These are phyloP conservation scores for Drosophila aldrichi DNA, from an alignment of 2,888 invertebrate genomes.

Conservation along the genomic window DNA sequence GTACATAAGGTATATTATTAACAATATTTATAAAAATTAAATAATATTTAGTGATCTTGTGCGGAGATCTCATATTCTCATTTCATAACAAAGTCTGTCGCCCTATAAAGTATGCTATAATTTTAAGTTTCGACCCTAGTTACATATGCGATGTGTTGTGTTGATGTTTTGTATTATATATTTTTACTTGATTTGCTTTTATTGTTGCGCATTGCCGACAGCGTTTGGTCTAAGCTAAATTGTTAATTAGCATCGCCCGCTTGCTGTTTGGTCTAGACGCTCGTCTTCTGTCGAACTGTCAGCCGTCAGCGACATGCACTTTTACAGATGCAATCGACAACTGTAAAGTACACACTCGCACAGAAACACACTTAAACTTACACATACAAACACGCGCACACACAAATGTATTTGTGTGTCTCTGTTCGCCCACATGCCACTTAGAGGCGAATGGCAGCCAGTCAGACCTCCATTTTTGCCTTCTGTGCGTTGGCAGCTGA, in stretches of 20 bases:
- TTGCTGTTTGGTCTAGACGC: conserved; percentile 22
- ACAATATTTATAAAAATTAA: neutral
- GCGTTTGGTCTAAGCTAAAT: conserved; percentile 15
- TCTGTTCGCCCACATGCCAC: conserved; percentile 8
- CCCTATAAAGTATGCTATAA: conserved; percentile 37
- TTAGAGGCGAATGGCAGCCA: conserved; percentile 22
- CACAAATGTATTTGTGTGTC: neutral
- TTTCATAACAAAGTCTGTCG: neutral
- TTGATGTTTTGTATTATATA: conserved; percentile 8
- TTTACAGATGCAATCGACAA: conserved; percentile 71
- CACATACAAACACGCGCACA: neutral
- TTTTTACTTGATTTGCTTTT: conserved; percentile 29
- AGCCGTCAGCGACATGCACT: conserved; percentile 50
- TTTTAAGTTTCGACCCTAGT: neutral
- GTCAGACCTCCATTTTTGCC: conserved; percentile 37
- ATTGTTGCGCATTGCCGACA: conserved; percentile 24
- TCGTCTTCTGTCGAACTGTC: conserved; percentile 44
- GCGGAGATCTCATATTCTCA: neutral
- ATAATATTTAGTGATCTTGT: neutral
- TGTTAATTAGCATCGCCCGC: conserved; percentile 39
- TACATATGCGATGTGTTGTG: neutral
- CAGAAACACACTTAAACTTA: neutral
- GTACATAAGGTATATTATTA: neutral
- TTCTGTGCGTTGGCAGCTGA: conserved; percentile 70
- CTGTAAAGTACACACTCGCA: conserved; percentile 41